Evolutionary conservation across 92 coral and sea anemone species (phyloP).

Genomic region (Phenganax subtilis): DNA sequence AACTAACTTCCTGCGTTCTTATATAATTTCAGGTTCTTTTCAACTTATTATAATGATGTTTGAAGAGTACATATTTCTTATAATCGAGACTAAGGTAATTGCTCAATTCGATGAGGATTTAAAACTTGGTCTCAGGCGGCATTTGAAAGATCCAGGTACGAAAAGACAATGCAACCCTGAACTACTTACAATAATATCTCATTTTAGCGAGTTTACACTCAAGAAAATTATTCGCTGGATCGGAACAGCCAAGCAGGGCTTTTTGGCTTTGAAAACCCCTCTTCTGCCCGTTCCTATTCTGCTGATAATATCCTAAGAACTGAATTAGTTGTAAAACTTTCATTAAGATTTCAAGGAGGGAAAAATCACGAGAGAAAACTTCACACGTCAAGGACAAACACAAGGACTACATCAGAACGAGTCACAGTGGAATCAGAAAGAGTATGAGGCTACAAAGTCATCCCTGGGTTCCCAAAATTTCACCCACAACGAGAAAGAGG

Average conservation of each 20-base stretch:
- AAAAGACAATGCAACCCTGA: neutral
- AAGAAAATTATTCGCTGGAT: neutral
- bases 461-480: neutral
- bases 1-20: neutral
- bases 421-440: no score
- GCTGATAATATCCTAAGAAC: no score
- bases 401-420: no score
- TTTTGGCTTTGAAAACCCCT: no score
- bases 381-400: no score
- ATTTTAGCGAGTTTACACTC: neutral
- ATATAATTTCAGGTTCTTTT: constrained; percentile 63
- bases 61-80: constrained; percentile 81
- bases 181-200: neutral
- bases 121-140: constrained; percentile 54
- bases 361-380: no score
- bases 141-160: constrained; percentile 39
- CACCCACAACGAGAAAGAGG: neutral
- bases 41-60: constrained; percentile 86
- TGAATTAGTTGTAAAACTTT: no score
- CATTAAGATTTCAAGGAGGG: no score
- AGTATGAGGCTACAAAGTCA: no score
- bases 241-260: no score
- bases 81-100: constrained; percentile 81
- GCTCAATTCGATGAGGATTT: constrained; percentile 63
- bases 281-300: no score